Conservation (phyloP, 2,888 invertebrate genomes). For the Andrena trimmerana region DNA sequence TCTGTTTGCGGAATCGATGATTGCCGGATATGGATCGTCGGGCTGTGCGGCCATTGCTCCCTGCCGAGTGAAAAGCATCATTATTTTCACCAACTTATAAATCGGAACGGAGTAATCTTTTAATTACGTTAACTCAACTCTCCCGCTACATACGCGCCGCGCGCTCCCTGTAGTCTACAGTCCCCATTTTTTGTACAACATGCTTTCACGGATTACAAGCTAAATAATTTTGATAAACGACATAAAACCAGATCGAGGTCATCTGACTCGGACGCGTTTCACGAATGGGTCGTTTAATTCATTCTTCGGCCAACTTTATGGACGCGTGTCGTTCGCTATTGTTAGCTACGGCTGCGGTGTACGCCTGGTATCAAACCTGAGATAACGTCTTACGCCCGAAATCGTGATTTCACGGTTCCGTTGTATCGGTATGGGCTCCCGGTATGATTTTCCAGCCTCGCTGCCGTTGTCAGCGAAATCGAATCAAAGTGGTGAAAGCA, state of each 20-base stretch:
- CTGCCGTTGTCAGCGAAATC: too few relatives aligned
- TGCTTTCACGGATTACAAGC: slow-evolving; percentile 12
- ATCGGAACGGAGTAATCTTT: background rate
- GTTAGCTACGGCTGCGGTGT: background rate
- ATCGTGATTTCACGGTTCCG: background rate
- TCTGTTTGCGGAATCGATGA: slow-evolving; percentile 28
- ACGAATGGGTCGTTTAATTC: slow-evolving; percentile 35
- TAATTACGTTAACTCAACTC: too few relatives aligned
- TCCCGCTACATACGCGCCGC: too few relatives aligned
- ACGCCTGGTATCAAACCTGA: background rate
- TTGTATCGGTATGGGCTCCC: background rate
- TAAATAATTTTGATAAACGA: slow-evolving; percentile 52
- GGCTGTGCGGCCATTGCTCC: slow-evolving; percentile 57
- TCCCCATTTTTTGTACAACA: too few relatives aligned
- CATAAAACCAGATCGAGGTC: slow-evolving; percentile 52
- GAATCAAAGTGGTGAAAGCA: background rate
- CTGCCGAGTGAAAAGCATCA: slow-evolving; percentile 11
- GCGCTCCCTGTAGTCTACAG: too few relatives aligned
- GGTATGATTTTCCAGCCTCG: background rate
- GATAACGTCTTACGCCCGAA: background rate
- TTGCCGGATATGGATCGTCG: slow-evolving; percentile 59
- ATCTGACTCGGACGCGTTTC: slow-evolving; percentile 52
- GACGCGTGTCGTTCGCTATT: background rate
- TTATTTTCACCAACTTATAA: background rate
- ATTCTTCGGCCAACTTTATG: slow-evolving; percentile 16